Percentiles rank a stretch among this genome's conserved stretches.
Conservation (phyloP, 2,113 vertebrate genomes). For the Pampusana beccarii region DNA sequence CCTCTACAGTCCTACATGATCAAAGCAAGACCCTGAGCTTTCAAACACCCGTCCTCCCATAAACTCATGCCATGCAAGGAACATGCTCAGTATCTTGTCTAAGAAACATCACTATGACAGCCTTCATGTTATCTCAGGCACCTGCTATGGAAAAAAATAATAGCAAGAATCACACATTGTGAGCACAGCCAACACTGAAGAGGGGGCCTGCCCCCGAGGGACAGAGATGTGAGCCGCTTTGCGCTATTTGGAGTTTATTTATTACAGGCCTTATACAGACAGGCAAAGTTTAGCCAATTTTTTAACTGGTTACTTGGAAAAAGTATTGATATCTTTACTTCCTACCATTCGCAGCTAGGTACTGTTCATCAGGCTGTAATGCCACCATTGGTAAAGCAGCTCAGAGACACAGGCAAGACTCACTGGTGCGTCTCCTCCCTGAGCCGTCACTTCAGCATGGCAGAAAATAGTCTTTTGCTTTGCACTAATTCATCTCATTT, state of each 20-base stretch:
- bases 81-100: not conserved
- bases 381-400: not conserved
- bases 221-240: not conserved
- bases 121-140: not conserved
- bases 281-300: not conserved
- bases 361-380: not conserved
- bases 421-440: not conserved
- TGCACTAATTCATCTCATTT: not conserved
- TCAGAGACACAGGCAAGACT: not conserved
- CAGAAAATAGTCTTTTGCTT: not conserved
- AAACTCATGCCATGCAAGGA: not conserved
- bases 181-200: not conserved
- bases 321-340: not conserved
- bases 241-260: not conserved
- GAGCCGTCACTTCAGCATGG: not conserved
- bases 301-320: not conserved
- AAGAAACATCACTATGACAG: not conserved
- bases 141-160: not conserved
- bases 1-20: not conserved
- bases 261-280: not conserved
- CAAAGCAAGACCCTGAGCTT: not conserved
- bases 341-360: not conserved
- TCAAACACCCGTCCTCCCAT: not conserved
- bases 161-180: not conserved
- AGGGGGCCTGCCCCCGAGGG: not conserved